Evolutionary conservation across 2,113 vertebrate species (phyloP).

Genomic region (Synchiropus splendidus): DNA sequence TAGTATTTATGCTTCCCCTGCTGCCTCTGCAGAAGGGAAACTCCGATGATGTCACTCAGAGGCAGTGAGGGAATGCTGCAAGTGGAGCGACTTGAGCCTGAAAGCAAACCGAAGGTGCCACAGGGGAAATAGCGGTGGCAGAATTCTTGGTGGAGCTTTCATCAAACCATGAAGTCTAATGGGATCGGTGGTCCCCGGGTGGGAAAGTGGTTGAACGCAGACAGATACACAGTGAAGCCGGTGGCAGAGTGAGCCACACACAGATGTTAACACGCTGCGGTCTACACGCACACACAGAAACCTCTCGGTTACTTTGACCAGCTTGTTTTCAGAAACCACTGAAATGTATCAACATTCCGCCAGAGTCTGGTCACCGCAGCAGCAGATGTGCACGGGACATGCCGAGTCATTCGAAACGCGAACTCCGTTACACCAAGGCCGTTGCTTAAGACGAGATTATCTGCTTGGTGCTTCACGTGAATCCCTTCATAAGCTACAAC

Average conservation of each 20-base stretch:
- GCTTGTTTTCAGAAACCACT: too few relatives aligned
- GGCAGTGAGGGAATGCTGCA: not conserved
- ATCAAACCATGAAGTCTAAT: not conserved
- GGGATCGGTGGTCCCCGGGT: constrained; percentile 26
- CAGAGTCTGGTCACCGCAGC: too few relatives aligned
- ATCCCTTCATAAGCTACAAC: too few relatives aligned
- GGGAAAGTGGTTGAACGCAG: constrained; percentile 20
- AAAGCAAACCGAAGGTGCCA: constrained; percentile 3
- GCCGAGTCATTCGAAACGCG: too few relatives aligned
- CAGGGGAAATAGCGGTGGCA: constrained; percentile 43
- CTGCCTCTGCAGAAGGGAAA: constrained; percentile 48
- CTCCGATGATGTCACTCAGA: constrained; percentile 68
- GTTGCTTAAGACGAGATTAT: too few relatives aligned
- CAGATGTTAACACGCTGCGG: not conserved
- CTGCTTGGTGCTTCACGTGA: too few relatives aligned
- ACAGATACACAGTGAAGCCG: constrained; percentile 1
- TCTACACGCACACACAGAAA: not conserved
- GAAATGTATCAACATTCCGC: too few relatives aligned
- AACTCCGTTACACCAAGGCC: too few relatives aligned
- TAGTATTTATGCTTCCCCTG: constrained; percentile 51
- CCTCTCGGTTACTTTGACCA: not conserved
- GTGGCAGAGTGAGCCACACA: constrained; percentile 5
- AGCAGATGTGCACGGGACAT: too few relatives aligned
- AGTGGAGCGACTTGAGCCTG: constrained; percentile 18
- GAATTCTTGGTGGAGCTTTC: constrained; percentile 22